Evolutionary conservation across 2,113 vertebrate species (phyloP).

Genomic region (Hydrolagus affinis): DNA sequence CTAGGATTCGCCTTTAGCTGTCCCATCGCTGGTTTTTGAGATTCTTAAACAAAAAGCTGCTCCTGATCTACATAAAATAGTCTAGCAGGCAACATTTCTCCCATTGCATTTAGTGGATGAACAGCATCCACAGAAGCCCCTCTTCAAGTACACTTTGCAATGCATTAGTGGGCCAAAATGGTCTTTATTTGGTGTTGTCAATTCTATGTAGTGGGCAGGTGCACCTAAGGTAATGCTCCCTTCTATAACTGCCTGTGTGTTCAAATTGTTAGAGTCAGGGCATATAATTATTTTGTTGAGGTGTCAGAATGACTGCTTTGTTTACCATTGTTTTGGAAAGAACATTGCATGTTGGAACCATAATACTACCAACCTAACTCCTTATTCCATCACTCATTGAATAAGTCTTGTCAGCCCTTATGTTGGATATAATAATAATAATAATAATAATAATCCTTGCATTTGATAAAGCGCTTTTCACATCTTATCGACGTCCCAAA

Average conservation of each 20-base stretch:
- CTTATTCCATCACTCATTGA: too few relatives aligned
- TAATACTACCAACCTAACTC: too few relatives aligned
- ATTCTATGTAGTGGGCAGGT: background rate
- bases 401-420: too few relatives aligned
- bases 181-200: too few relatives aligned
- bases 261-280: background rate
- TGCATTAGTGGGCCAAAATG: too few relatives aligned
- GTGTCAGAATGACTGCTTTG: background rate
- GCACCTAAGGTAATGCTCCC: background rate
- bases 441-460: too few relatives aligned
- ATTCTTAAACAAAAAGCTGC: background rate
- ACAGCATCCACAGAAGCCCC: background rate
- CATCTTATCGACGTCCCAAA: too few relatives aligned
- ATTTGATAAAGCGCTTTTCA: too few relatives aligned
- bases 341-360: too few relatives aligned
- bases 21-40: background rate
- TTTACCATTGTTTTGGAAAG: background rate
- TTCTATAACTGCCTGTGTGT: background rate
- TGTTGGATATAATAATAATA: too few relatives aligned
- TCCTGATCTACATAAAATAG: background rate
- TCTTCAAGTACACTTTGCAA: background rate
- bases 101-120: background rate
- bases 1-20: background rate
- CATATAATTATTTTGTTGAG: background rate
- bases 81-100: background rate